Evolutionary conservation across 2,888 invertebrate genomes (phyloP).

Genomic region (Malacosoma neustria): DNA sequence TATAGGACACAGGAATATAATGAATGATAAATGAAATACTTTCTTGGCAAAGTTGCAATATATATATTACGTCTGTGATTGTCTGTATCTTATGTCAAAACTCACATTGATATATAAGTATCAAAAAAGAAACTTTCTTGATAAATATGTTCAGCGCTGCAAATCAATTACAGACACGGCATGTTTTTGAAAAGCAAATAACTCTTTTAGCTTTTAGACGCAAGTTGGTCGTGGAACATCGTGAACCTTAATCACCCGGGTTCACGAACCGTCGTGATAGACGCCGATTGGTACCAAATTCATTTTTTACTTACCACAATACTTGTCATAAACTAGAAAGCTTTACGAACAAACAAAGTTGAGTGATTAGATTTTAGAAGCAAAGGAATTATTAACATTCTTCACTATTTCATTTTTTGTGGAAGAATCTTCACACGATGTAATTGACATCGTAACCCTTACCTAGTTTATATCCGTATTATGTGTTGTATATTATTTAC

Average conservation of each 20-base stretch:
- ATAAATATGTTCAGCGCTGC: background rate
- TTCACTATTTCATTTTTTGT: background rate
- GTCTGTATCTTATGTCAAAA: no score
- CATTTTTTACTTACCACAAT: conserved; percentile 19
- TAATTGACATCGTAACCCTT: no score
- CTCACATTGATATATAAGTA: no score
- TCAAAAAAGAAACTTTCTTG: background rate
- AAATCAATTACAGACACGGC: conserved; percentile 7
- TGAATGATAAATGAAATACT: no score
- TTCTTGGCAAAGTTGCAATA: no score
- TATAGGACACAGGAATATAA: no score
- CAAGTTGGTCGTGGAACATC: conserved; percentile 6
- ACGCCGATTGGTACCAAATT: conserved; percentile 23
- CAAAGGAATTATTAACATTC: background rate
- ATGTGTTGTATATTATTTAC: no score
- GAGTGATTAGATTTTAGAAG: background rate
- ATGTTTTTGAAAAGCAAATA: conserved; percentile 14
- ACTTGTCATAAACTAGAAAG: conserved; percentile 16
- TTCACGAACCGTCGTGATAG: conserved; percentile 31
- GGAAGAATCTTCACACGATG: no score
- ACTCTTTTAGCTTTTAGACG: conserved; percentile 16
- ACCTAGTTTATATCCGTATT: no score
- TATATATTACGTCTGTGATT: no score
- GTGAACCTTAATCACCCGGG: conserved; percentile 31
- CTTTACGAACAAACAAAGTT: background rate